phyloP scores from a whole-genome alignment of 2,888 invertebrate genomes.

The Spialia ferax region DNA sequence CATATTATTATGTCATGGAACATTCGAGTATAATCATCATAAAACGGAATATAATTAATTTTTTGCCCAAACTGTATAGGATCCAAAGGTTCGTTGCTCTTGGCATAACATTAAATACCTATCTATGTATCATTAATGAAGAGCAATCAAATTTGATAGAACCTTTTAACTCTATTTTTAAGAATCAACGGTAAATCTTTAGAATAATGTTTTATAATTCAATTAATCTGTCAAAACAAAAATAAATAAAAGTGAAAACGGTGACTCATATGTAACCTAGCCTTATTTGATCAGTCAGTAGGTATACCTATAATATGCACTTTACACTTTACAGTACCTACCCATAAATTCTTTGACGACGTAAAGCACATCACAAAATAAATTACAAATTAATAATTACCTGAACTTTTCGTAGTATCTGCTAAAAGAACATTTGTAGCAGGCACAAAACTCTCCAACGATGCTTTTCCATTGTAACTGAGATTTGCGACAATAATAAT shows the following conservation, averaged over 20 bases:
- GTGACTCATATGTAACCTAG: no score
- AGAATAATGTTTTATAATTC: no score
- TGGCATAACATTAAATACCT: no score
- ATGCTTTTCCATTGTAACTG: conserved; percentile 76
- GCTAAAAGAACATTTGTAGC: conserved; percentile 65
- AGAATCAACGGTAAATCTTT: no score
- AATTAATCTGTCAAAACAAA: no score
- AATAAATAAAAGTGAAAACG: conserved; percentile 31
- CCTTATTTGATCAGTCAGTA: neutral
- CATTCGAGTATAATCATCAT: no score
- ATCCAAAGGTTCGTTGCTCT: neutral
- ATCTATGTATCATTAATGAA: no score
- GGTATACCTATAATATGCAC: neutral
- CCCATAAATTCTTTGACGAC: no score
- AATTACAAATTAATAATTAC: conserved; percentile 50
- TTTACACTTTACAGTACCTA: neutral
- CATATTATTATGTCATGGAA: no score
- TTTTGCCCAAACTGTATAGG: neutral
- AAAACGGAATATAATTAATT: neutral
- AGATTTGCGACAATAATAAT: conserved; percentile 72
- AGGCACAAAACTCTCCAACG: conserved; percentile 72
- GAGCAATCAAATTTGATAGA: neutral
- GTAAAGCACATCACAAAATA: neutral
- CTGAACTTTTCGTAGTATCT: conserved; percentile 70
- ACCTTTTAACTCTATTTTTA: neutral